Conservation (phyloP, 2,888 invertebrate genomes). For the Sinodicranocentrus sp. region DNA sequence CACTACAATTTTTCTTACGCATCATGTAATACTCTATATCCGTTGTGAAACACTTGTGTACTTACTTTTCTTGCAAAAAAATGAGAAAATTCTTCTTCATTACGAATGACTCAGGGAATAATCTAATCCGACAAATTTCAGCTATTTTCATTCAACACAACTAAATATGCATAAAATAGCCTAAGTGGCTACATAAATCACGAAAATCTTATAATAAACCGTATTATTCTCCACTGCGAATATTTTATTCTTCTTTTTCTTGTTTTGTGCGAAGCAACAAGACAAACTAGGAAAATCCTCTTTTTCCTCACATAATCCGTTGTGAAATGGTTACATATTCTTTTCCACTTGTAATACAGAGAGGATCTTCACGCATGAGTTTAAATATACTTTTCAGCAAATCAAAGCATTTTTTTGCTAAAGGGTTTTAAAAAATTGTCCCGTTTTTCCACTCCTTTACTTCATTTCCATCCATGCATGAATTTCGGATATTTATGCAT, state of each 20-base stretch:
- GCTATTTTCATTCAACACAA: background rate
- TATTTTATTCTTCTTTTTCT: background rate
- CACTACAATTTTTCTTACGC: background rate
- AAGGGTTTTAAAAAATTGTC: constrained; percentile 6
- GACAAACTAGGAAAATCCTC: background rate
- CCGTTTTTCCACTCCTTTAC: constrained; percentile 34
- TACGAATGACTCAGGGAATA: background rate
- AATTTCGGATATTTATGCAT: background rate
- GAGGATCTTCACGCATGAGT: constrained; percentile 38
- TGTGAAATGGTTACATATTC: constrained; percentile 1
- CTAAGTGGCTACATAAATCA: constrained; percentile 45
- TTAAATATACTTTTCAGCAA: constrained; percentile 15
- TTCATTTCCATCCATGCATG: constrained; percentile 37
- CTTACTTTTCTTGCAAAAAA: constrained; percentile 5
- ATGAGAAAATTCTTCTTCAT: constrained; percentile 1
- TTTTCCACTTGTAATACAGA: constrained; percentile 18
- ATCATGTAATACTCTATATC: background rate
- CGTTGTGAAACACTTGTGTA: background rate
- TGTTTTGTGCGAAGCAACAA: background rate
- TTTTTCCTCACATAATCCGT: no score
- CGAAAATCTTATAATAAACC: constrained; percentile 22
- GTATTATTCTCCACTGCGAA: background rate
- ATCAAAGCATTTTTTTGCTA: background rate
- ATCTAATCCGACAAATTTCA: background rate
- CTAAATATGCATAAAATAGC: constrained; percentile 28